These are phyloP conservation scores for Epirrhoe alternata DNA, from an alignment of 2,888 invertebrate species.

Conservation along the genomic window DNA sequence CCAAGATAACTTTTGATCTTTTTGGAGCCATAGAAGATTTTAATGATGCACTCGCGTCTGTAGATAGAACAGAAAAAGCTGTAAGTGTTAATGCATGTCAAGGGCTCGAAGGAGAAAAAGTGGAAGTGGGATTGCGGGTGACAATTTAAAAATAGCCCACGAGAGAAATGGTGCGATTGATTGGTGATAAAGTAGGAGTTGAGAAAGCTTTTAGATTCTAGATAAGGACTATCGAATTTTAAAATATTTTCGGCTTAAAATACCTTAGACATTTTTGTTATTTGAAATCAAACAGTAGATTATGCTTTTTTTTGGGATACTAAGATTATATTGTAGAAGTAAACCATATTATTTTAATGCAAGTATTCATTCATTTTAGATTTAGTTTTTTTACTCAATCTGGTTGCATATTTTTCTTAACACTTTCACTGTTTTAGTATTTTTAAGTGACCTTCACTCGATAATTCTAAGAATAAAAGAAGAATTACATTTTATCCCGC, in stretches of 20 bases:
- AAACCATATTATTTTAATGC: too few relatives aligned
- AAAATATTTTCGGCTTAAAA: slow-evolving; percentile 49
- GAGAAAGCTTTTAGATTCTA: slow-evolving; percentile 53
- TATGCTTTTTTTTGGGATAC: too few relatives aligned
- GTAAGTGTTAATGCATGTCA: slow-evolving; percentile 84
- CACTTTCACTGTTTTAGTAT: too few relatives aligned
- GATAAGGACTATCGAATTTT: slow-evolving; percentile 45
- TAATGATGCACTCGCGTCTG: slow-evolving; percentile 84
- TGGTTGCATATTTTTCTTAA: too few relatives aligned
- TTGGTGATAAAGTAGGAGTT: slow-evolving; percentile 54
- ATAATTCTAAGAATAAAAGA: too few relatives aligned
- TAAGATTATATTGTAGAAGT: too few relatives aligned
- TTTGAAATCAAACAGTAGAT: not conserved
- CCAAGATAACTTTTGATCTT: slow-evolving; percentile 84
- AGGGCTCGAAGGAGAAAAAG: slow-evolving; percentile 80
- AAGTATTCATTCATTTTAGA: too few relatives aligned
- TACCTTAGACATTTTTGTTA: not conserved
- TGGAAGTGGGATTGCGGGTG: slow-evolving; percentile 74
- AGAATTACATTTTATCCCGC: too few relatives aligned
- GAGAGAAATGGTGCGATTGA: slow-evolving; percentile 61
- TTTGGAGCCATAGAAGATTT: slow-evolving; percentile 81
- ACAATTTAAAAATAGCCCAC: slow-evolving; percentile 76
- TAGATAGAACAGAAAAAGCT: slow-evolving; percentile 78
- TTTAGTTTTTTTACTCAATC: too few relatives aligned
- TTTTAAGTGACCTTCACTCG: too few relatives aligned